A percentile compares a stretch with the other conserved stretches of the same genome.
Conservation (phyloP, 2,797 vertebrate genomes). For the Gephyroberyx darwinii region DNA sequence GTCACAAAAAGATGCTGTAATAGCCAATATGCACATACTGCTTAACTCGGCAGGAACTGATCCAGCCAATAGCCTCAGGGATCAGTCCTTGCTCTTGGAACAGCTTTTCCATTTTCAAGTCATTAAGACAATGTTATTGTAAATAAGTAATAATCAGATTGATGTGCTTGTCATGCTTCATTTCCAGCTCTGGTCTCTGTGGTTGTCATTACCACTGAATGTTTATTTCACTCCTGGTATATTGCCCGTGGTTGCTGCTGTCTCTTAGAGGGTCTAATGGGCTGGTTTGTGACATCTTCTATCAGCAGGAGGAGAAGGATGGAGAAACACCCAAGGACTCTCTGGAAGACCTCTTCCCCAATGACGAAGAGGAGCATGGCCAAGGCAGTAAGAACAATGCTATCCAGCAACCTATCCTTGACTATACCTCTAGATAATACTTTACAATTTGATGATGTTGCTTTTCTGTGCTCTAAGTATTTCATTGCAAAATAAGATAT, state of each 20-base stretch:
- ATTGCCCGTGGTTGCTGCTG: background rate
- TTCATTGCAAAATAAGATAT: background rate
- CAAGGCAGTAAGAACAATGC: constrained; percentile 86
- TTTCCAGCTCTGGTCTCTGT: background rate
- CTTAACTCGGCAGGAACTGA: constrained; percentile 33
- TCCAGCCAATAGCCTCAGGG: constrained; percentile 17
- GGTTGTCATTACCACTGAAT: background rate
- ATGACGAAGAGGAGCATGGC: constrained; percentile 93
- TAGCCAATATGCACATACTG: constrained; percentile 15
- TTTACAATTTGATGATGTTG: background rate
- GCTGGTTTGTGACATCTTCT: constrained; percentile 13
- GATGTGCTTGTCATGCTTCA: background rate
- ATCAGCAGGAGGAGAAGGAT: constrained; percentile 93
- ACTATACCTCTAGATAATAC: background rate
- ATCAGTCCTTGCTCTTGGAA: background rate
- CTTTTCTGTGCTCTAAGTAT: background rate
- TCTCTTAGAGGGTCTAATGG: constrained; percentile 20
- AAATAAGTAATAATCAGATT: background rate
- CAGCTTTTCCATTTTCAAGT: constrained; percentile 38
- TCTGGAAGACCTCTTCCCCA: constrained; percentile 96
- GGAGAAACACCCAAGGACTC: constrained; percentile 90
- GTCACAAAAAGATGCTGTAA: constrained; percentile 30
- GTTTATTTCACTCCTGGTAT: constrained; percentile 5
- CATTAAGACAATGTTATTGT: constrained; percentile 15
- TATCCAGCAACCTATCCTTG: background rate